Evolutionary conservation across 1,140 invertebrate species (phyloP).

Genomic region (Samia ricini): DNA sequence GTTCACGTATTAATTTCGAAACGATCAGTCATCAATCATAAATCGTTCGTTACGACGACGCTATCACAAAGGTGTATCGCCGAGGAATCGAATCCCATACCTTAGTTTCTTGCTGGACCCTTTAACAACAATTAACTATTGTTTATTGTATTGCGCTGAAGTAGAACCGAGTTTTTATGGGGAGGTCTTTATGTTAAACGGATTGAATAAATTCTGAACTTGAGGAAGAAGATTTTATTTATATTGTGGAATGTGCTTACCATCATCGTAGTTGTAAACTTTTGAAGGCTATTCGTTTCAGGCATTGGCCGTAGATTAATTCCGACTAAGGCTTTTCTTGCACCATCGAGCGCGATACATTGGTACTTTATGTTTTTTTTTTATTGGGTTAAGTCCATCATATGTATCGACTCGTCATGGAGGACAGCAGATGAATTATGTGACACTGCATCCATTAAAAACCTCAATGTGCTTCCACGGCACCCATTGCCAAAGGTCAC

Average conservation of each 20-base stretch:
- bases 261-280: too few relatives aligned
- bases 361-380: too few relatives aligned
- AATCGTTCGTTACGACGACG: constrained; percentile 41
- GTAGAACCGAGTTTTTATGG: neutral
- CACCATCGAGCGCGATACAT: too few relatives aligned
- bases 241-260: neutral
- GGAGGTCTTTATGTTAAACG: neutral
- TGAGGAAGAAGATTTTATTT: neutral
- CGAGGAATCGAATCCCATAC: neutral
- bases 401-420: too few relatives aligned
- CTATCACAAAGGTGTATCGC: constrained; percentile 37
- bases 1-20: constrained; percentile 61
- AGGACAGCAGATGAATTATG: too few relatives aligned
- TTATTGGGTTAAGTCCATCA: too few relatives aligned
- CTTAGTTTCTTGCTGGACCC: constrained; percentile 40
- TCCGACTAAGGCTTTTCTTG: too few relatives aligned
- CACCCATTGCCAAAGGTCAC: too few relatives aligned
- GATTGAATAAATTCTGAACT: neutral
- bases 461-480: too few relatives aligned
- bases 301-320: too few relatives aligned
- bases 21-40: constrained; percentile 62
- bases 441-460: too few relatives aligned
- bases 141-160: constrained; percentile 25
- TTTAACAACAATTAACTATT: constrained; percentile 58
- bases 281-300: too few relatives aligned